phyloP scores from a whole-genome alignment of 2,888 invertebrate species.

The Drosophila barbarae region DNA sequence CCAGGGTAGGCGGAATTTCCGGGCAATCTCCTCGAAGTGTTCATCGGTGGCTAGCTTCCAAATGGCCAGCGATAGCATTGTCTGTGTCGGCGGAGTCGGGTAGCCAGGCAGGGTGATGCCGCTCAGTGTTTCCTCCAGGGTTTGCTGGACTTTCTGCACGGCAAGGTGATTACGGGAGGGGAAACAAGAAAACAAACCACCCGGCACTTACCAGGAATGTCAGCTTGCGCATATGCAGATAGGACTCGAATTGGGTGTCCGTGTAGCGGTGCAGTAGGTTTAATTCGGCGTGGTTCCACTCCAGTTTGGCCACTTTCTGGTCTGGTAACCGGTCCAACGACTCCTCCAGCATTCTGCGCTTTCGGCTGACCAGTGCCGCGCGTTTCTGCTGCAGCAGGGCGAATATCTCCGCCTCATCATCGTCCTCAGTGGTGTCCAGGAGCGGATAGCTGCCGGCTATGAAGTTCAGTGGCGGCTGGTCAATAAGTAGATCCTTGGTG shows the following conservation, averaged over 20 bases:
- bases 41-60: constrained; percentile 79
- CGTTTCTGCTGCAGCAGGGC: constrained; percentile 52
- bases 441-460: constrained; percentile 43
- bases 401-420: constrained; percentile 68
- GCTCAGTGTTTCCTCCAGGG: constrained; percentile 40
- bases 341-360: constrained; percentile 27
- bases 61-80: constrained; percentile 74
- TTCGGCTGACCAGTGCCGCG: constrained; percentile 12
- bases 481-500: constrained; percentile 76
- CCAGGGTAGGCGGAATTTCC: constrained; percentile 75
- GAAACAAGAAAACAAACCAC: not conserved
- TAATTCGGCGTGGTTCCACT: constrained; percentile 59
- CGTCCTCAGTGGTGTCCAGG: constrained; percentile 65
- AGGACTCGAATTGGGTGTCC: constrained; percentile 69
- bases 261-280: constrained; percentile 76
- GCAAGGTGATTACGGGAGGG: not conserved
- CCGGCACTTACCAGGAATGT: constrained; percentile 70
- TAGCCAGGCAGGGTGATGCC: constrained; percentile 42
- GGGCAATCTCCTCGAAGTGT: constrained; percentile 78
- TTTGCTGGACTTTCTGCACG: constrained; percentile 57
- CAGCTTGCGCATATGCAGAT: constrained; percentile 74
- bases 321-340: not conserved
- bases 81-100: constrained; percentile 59
- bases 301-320: constrained; percentile 37
- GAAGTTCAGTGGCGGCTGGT: constrained; percentile 49